A percentile compares a stretch with the other conserved stretches of the same genome.
These are phyloP conservation scores for Cosmia trapezina DNA, from an alignment of 2,888 invertebrate genomes.

Conservation along the genomic window DNA sequence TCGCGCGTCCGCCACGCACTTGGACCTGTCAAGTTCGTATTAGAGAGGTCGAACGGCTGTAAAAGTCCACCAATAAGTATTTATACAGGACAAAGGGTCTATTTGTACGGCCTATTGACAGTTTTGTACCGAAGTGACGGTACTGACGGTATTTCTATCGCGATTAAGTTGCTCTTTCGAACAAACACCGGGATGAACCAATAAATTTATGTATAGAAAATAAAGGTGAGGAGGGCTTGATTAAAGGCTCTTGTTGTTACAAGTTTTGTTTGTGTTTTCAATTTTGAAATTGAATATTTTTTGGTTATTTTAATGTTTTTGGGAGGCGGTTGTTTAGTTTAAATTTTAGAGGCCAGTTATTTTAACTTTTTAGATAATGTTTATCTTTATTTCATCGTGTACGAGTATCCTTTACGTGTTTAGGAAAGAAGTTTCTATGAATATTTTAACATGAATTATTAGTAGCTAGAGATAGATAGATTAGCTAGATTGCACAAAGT, in stretches of 20 bases:
- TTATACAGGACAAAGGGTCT: conserved; percentile 67
- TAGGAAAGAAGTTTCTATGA: not conserved
- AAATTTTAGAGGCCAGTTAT: conserved; percentile 1
- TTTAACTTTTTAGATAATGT: not conserved
- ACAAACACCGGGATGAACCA: conserved; percentile 33
- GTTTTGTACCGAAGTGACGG: conserved; percentile 54
- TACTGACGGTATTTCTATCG: conserved; percentile 35
- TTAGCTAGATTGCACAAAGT: not conserved
- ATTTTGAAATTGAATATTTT: conserved; percentile 1
- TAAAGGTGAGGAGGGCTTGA: conserved; percentile 23
- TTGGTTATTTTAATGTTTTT: not conserved
- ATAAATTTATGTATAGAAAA: conserved; percentile 33
- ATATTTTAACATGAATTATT: not conserved
- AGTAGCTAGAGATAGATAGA: not conserved
- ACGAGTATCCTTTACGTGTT: not conserved
- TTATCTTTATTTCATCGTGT: not conserved
- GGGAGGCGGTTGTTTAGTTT: not conserved
- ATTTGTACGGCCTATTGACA: conserved; percentile 60
- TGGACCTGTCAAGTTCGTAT: conserved; percentile 26
- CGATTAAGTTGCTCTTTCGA: conserved; percentile 54
- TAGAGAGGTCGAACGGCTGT: conserved; percentile 40
- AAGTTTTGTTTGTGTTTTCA: conserved; percentile 22
- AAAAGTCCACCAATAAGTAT: conserved; percentile 61
- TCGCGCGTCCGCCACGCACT: conserved; percentile 1
- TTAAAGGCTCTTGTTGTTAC: conserved; percentile 27